Evolutionary conservation across 2,888 invertebrate species (phyloP).

Genomic region (Pseudanteris insignis): DNA sequence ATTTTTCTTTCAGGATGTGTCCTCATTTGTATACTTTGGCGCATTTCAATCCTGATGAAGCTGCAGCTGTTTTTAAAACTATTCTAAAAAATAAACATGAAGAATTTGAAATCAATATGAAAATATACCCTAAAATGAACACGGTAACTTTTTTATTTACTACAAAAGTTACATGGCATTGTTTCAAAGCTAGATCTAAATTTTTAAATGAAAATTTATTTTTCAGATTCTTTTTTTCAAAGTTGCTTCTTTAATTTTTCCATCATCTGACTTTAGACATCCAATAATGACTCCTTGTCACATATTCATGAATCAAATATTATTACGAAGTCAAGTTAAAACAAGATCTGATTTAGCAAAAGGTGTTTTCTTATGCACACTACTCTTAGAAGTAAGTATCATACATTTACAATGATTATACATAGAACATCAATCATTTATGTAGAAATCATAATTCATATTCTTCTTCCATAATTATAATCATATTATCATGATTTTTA

Average conservation of each 20-base stretch:
- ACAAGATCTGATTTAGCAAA: constrained; percentile 76
- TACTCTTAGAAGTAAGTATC: constrained; percentile 78
- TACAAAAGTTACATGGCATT: too few species aligned
- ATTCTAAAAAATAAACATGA: constrained; percentile 78
- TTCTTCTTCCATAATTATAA: too few species aligned
- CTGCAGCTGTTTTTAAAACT: constrained; percentile 75
- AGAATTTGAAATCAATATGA: constrained; percentile 71
- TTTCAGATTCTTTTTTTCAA: constrained; percentile 80
- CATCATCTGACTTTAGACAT: constrained; percentile 90
- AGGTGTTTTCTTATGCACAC: constrained; percentile 79
- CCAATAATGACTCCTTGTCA: constrained; percentile 75
- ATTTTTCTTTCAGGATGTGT: constrained; percentile 60
- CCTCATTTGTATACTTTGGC: constrained; percentile 74
- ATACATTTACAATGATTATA: too few species aligned
- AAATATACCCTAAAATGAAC: constrained; percentile 74
- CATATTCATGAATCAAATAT: constrained; percentile 84
- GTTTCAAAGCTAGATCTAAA: too few species aligned
- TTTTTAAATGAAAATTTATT: too few species aligned
- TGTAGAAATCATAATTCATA: constrained; percentile 1
- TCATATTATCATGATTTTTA: constrained; percentile 3
- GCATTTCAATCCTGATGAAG: constrained; percentile 75
- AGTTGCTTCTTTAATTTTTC: constrained; percentile 81
- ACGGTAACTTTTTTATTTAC: too few species aligned
- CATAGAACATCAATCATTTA: too few species aligned
- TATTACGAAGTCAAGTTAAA: constrained; percentile 73